Evolutionary conservation across 2,113 vertebrate genomes (phyloP), one percentile per base, ranked within the genome.

Genomic region (Lampris incognitus): DNA sequence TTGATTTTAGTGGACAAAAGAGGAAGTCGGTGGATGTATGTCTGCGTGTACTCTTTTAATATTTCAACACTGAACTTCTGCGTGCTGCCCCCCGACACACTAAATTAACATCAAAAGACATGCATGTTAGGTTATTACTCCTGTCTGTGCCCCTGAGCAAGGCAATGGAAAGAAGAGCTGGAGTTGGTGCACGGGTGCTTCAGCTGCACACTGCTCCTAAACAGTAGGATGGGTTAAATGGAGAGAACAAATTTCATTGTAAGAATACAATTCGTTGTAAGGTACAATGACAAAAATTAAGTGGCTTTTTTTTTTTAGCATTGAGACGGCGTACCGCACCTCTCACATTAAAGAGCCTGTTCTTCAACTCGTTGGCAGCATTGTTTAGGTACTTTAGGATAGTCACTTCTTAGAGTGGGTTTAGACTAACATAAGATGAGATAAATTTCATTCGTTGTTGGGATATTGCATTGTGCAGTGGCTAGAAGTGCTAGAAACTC

Each of bases 21-120:
- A 24, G 13, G 5, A 44, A 40, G 1, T 3, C 62, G 67, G 40
- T 7, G 44, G 13, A 42, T 55, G 70, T 69, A 73, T 50, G 48
- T 64, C 72, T 77, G 69, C 24, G 24, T 66, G 41, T 72, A 5
- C 8, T 56, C 66, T 52, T 85, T 24, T 71, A 68, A 85, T 87
- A 79, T 86, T 87, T 82, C 37, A 85, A 60, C 39, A 67, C 44
- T 51, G 68, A 64, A 71, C 52, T 0, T 24, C 2, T 59, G 36
- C 68, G 42, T 56, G 56, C 71, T 76, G 42, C 39, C 54, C 46
- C 10, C 24, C 46, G 60, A 68, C 59, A 57, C 40, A 50, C 11
- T 36, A 38, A 81, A 54, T 6, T 55, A 13, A 3, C 58, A 24
- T 24, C 24, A 24, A 24, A 24, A 24, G 24, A 24, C 24, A 24